Evolutionary conservation across 92 coral and sea anemone species (phyloP).

Genomic region (Zoanthus sansibaricus): DNA sequence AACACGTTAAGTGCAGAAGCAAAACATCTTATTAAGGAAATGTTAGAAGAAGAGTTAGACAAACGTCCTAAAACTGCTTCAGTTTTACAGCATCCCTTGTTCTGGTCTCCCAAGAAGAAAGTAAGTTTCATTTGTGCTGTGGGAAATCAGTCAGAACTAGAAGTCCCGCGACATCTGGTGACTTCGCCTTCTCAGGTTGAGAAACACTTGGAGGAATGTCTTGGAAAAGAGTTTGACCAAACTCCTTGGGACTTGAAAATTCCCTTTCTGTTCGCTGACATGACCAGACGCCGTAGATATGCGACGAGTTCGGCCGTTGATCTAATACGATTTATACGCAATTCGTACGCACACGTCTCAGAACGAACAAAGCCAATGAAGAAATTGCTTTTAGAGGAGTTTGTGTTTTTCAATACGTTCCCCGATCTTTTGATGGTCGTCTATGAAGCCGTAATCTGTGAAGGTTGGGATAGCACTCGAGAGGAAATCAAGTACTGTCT

Average conservation of each 20-base stretch:
- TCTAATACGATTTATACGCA: slow-evolving; percentile 60
- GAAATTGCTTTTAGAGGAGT: slow-evolving; percentile 23
- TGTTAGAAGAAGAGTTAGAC: slow-evolving; percentile 40
- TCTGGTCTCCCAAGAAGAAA: slow-evolving; percentile 58
- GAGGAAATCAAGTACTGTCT: slow-evolving; percentile 19
- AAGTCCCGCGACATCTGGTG: not conserved
- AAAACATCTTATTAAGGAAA: slow-evolving; percentile 24
- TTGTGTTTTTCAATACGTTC: slow-evolving; percentile 46
- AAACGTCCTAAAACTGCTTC: slow-evolving; percentile 46
- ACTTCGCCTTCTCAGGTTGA: not conserved
- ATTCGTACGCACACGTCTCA: slow-evolving; percentile 49
- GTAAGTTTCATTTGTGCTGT: slow-evolving; percentile 47
- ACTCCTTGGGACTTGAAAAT: slow-evolving; percentile 21
- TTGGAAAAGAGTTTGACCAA: not conserved
- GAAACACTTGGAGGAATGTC: not conserved
- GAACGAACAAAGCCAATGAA: slow-evolving; percentile 11
- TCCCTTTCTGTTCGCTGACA: slow-evolving; percentile 16
- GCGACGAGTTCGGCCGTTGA: slow-evolving; percentile 56
- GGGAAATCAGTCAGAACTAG: slow-evolving; percentile 57
- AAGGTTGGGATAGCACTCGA: slow-evolving; percentile 49
- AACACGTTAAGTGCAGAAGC: slow-evolving; percentile 40
- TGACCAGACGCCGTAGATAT: slow-evolving; percentile 21
- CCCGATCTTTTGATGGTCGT: slow-evolving; percentile 61
- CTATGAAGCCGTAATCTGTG: slow-evolving; percentile 39
- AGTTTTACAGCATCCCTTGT: slow-evolving; percentile 55